Evolutionary conservation across 2,113 vertebrate genomes (phyloP).

Genomic region (Agapornis roseicollis): DNA sequence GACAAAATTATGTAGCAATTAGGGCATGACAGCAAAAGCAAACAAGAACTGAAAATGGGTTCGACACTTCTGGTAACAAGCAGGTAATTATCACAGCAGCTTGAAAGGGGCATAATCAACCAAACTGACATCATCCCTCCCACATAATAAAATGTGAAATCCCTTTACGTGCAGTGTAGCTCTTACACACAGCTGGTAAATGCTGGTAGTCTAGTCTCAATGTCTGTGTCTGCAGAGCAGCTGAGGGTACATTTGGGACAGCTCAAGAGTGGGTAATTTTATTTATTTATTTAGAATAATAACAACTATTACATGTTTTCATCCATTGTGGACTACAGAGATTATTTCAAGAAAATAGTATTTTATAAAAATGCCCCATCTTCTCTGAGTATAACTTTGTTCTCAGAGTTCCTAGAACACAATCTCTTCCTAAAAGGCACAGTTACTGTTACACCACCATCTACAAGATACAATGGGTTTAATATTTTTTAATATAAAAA

Average conservation of each 20-base stretch:
- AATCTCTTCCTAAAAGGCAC: not conserved
- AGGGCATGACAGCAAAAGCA: conserved; percentile 69
- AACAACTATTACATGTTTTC: not conserved
- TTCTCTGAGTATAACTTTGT: not conserved
- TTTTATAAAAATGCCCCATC: not conserved
- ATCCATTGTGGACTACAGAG: not conserved
- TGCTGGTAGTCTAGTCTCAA: not conserved
- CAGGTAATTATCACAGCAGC: conserved; percentile 72
- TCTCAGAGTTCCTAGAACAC: not conserved
- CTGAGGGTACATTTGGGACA: conserved; percentile 24
- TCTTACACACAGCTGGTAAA: conserved; percentile 67
- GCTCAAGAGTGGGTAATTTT: not conserved
- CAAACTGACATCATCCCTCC: conserved; percentile 70
- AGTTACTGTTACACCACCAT: fast-evolving
- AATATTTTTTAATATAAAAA: not conserved
- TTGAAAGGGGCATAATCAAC: conserved; percentile 71
- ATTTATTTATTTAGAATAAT: not conserved
- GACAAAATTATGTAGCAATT: conserved; percentile 71
- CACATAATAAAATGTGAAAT: conserved; percentile 65
- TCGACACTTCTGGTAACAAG: conserved; percentile 69
- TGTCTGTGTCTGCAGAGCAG: not conserved
- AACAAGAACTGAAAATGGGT: conserved; percentile 70
- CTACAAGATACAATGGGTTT: not conserved
- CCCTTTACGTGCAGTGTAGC: conserved; percentile 50
- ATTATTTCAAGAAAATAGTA: not conserved